Evolutionary conservation across 2,797 vertebrate genomes (phyloP), one percentile per base, ranked within the genome.

Genomic region (Spondyliosoma cantharus): DNA sequence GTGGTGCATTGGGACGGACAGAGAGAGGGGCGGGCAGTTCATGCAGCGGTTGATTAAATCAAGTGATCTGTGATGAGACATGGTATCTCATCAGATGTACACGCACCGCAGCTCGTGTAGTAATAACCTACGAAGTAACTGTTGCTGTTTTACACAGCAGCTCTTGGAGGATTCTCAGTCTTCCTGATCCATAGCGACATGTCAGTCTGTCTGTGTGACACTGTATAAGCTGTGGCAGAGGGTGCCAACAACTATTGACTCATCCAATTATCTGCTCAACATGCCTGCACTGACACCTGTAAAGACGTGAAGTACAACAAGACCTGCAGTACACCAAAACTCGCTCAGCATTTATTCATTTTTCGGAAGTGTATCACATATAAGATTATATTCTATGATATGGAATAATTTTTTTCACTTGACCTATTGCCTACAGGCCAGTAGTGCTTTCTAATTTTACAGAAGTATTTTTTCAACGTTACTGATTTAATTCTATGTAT

Each of bases 51-150:
- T 61, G 42, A 57, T 72, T 56, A 43, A 64, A 59, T 74, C 53
- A 45, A 64, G 74, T 64, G 61, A 71, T 61, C 66, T 67, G 59
- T 58, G 59, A 12, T 1, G 32, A 69, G 65, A 79, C 52, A 32
- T 15, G 69, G 48, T 32, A 27, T 49, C 65, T 69, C 61, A 69
- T 68, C 60, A 27, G 46, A 48, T 62, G 13, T 9, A 58, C 54
- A 43, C 63, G 54, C 68, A 22, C 9, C 54, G 45, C 22, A 25
- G 54, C 29, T 65, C 14, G 32, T 63, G 61, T 15, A 13, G 50
- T 48, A 48, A 54, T 59, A 29, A 75, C 67, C 32, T 27, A 29
- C 53, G 43, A 46, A 46, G 60, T 15, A 48, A 24, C 16, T 29
- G 71, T 20, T 16, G 56, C 56, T 53, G 71, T 62, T 71, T 61